Base-by-base conservation (phyloP, 64 coral and sea anemone genomes). In the Actinia equina region DNA sequence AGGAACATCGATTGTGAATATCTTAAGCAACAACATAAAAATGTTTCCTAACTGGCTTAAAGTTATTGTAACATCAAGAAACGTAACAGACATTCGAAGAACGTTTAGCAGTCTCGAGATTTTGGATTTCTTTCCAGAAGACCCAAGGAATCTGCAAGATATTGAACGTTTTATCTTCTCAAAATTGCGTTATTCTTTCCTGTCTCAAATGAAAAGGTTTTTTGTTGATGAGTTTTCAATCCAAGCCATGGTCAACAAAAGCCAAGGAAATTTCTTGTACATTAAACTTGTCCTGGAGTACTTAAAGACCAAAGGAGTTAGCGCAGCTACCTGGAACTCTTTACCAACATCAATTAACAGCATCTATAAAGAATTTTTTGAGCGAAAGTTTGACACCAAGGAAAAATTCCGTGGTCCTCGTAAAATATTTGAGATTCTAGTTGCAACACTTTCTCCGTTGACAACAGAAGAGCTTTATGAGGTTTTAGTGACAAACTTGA, bases 1-100 rank as follows among this genome's bases (percentile, higher is more conserved):
- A 8, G 83, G 25, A 37, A 70, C 70, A 86, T 90, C 70, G 17
- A 84, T 99, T 79, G 53, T 95, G 0, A 59, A 88, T 49, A 82
- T 99, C 70, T 71, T 99, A 6, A 85, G 78, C 71, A 82, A 43
- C 19, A 99, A 92, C 27, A 26, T 81, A 20, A 77, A 13, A 55
- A 82, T 37, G 10, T 90, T 99, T 69, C 97, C 97, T 8, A 91
- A 91, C 52, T 99, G 97, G 97, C 43, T 99, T 4, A 93, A 92
- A 74, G 43, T 99, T 18, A 90, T 99, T 85, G 9, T 95, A 25
- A 99, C 93, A 10, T 95, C 93, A 22, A 90, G 93, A 27, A 95
- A 90, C 37, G 91, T 88, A 14, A 52, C 56, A 4, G 27, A 25
- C 3, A 80, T 93, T 43, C 86, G 57, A 0, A 67, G 77, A 78